Conservation (phyloP, 2,797 vertebrate genomes). For the Phoeniculus purpureus region DNA sequence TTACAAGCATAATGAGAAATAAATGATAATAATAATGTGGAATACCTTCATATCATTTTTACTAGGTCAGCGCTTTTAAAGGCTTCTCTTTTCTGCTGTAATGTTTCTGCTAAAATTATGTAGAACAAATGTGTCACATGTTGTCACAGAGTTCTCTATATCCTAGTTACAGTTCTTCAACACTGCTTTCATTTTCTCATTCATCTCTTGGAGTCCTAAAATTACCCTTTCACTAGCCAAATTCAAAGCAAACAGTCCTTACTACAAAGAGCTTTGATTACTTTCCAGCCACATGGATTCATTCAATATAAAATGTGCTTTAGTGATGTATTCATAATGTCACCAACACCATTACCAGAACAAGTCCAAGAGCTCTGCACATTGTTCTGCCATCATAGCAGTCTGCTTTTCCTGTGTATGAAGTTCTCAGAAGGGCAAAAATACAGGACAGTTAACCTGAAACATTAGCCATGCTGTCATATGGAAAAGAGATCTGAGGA, state of each 20-base stretch:
- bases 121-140: not conserved
- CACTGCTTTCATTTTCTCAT: not conserved
- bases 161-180: not conserved
- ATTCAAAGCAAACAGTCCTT: not conserved
- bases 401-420: not conserved
- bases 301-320: not conserved
- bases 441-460: not conserved
- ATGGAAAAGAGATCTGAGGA: not conserved
- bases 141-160: not conserved
- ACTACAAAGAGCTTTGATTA: not conserved
- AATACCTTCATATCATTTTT: constrained; percentile 57
- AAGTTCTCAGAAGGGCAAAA: not conserved
- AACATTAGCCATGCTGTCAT: not conserved
- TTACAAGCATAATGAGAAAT: constrained; percentile 46
- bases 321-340: not conserved
- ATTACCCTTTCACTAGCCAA: not conserved
- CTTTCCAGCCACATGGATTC: not conserved
- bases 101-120: not conserved
- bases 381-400: not conserved
- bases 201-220: not conserved
- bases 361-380: not conserved
- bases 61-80: constrained; percentile 17
- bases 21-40: constrained; percentile 52
- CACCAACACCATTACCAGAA: not conserved
- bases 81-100: not conserved